A percentile compares a stretch with the other conserved stretches of the same genome.
Evolutionary conservation across 2,888 invertebrate genomes (phyloP).

Genomic region (Brachycybe producta): DNA sequence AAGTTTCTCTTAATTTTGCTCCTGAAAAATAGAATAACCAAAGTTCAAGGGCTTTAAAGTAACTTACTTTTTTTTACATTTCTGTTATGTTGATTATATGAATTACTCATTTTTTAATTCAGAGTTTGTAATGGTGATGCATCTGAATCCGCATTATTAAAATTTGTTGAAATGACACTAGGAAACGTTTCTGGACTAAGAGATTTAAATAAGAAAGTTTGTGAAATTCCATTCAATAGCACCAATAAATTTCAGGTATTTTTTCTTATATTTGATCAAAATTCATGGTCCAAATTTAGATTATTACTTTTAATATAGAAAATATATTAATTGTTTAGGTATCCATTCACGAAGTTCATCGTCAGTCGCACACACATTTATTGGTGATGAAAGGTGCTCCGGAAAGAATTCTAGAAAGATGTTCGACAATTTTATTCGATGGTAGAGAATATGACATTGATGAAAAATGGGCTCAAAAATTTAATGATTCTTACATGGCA

Average conservation of each 20-base stretch:
- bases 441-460: slow-evolving; percentile 32
- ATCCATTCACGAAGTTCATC: slow-evolving; percentile 38
- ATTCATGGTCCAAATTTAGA: no score
- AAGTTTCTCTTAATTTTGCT: no score
- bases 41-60: no score
- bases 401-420: slow-evolving; percentile 39
- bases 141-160: slow-evolving; percentile 34
- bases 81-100: background rate
- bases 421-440: slow-evolving; percentile 32
- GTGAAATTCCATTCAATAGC: slow-evolving; percentile 36
- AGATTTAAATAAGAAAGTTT: slow-evolving; percentile 26
- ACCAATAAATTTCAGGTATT: slow-evolving; percentile 35
- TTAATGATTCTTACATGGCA: slow-evolving; percentile 30
- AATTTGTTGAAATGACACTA: slow-evolving; percentile 31
- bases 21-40: no score
- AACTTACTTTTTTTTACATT: background rate
- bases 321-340: slow-evolving; percentile 33
- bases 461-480: slow-evolving; percentile 32
- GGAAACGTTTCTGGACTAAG: slow-evolving; percentile 24
- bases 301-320: no score
- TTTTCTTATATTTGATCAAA: no score
- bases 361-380: slow-evolving; percentile 29
- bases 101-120: background rate
- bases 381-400: slow-evolving; percentile 43
- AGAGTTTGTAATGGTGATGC: slow-evolving; percentile 34